These are phyloP conservation scores for Nibea albiflora DNA, from an alignment of 2,113 vertebrate species.

Conservation along the genomic window DNA sequence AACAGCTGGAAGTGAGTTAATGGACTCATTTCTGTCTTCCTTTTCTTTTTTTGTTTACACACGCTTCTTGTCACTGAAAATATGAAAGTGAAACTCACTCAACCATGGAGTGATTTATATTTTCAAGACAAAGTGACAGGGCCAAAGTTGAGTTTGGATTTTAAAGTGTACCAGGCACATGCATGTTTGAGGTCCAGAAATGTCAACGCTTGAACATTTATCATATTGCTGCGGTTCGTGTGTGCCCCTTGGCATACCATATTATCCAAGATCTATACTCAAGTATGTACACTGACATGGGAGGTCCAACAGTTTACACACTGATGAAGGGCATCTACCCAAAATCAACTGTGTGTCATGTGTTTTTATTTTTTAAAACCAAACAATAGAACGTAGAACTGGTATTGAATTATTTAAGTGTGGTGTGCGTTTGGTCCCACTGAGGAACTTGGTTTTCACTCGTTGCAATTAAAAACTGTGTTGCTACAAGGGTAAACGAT, in stretches of 20 bases:
- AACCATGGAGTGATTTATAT: not conserved
- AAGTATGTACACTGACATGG: not conserved
- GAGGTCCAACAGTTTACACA: not conserved
- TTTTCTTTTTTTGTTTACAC: no score
- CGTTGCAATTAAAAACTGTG: not conserved
- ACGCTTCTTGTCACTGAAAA: not conserved
- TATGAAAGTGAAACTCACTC: not conserved
- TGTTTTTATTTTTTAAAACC: not conserved
- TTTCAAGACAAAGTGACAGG: constrained; percentile 19
- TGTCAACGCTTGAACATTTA: constrained; percentile 24
- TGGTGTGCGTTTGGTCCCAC: no score
- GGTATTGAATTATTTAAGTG: not conserved
- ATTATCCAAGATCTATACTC: not conserved
- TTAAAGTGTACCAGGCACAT: constrained; percentile 25
- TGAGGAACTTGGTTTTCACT: not conserved
- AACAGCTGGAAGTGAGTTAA: not conserved
- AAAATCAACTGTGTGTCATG: not conserved
- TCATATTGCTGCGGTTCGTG: not conserved
- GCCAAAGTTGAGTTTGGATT: constrained; percentile 44
- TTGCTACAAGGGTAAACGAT: not conserved
- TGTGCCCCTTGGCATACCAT: not conserved
- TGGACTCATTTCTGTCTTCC: no score
- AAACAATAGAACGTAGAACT: not conserved
- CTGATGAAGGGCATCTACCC: not conserved
- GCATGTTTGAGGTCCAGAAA: constrained; percentile 14